Evolutionary conservation across 2,797 vertebrate genomes (phyloP).

Genomic region (Esox lucius): DNA sequence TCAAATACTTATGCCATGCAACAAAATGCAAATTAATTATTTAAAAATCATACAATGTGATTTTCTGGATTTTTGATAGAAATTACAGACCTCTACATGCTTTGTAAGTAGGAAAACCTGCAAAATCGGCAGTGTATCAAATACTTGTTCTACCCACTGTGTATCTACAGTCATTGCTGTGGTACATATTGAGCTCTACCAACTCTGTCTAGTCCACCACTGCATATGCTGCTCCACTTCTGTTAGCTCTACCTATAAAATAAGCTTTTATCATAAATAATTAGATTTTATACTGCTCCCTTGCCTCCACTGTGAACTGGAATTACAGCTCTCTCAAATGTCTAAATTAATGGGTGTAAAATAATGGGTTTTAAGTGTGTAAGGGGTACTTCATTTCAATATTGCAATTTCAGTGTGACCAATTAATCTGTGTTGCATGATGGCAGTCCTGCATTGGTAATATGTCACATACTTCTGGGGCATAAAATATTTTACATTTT

Average conservation of each 20-base stretch:
- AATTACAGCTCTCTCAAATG: constrained; percentile 55
- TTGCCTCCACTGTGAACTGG: constrained; percentile 41
- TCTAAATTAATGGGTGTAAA: constrained; percentile 60
- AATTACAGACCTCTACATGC: no score
- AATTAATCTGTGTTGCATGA: constrained; percentile 57
- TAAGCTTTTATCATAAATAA: constrained; percentile 58
- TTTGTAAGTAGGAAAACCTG: no score
- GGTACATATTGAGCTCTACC: background rate
- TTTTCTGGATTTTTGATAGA: no score
- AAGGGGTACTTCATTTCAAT: constrained; percentile 67
- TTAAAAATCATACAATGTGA: no score
- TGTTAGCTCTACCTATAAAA: constrained; percentile 48
- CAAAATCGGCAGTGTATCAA: no score
- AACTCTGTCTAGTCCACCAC: constrained; percentile 30
- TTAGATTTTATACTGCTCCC: constrained; percentile 15
- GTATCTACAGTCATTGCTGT: constrained; percentile 5
- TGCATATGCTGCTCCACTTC: constrained; percentile 16
- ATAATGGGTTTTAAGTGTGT: constrained; percentile 65
- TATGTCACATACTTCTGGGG: constrained; percentile 54
- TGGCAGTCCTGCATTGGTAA: constrained; percentile 40
- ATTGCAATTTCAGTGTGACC: constrained; percentile 50
- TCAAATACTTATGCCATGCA: no score
- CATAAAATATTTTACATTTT: constrained; percentile 63
- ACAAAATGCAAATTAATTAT: no score
- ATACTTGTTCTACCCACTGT: no score